phyloP scores from a whole-genome alignment of 2,888 invertebrate genomes.

The Epinotia nisella region DNA sequence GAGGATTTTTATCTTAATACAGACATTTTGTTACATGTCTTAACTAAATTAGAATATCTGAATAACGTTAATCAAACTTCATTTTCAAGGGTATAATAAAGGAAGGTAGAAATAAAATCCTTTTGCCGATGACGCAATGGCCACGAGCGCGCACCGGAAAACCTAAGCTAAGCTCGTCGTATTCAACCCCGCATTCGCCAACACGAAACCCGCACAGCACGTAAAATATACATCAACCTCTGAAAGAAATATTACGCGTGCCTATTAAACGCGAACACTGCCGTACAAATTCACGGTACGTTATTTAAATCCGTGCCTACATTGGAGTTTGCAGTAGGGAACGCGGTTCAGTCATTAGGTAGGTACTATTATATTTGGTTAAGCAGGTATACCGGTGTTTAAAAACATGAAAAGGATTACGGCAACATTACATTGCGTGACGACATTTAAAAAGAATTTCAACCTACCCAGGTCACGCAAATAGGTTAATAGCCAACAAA shows the following conservation, averaged over 20 bases:
- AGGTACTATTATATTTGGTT: not conserved
- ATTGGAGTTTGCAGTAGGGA: not conserved
- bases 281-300: not conserved
- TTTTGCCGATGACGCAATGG: conserved; percentile 10
- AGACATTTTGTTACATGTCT: conserved; percentile 5
- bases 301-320: conserved; percentile 3
- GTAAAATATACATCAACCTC: conserved; percentile 37
- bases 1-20: not conserved
- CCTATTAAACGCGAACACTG: conserved; percentile 24
- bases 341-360: conserved; percentile 13
- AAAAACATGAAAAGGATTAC: conserved; percentile 19
- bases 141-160: conserved; percentile 23
- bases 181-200: conserved; percentile 30
- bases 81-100: not conserved
- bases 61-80: not conserved
- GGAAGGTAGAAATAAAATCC: not conserved
- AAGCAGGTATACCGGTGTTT: not conserved
- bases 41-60: conserved; percentile 2
- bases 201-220: conserved; percentile 30
- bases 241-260: conserved; percentile 36
- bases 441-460: conserved; percentile 22
- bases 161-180: conserved; percentile 31
- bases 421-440: conserved; percentile 11
- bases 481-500: conserved; percentile 72
- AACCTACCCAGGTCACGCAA: conserved; percentile 66